Percentiles rank a stretch among this genome's conserved stretches.
These are phyloP conservation scores for Cordylochernes scorpioides DNA, from an alignment of 2,888 invertebrate genomes.

Conservation along the genomic window DNA sequence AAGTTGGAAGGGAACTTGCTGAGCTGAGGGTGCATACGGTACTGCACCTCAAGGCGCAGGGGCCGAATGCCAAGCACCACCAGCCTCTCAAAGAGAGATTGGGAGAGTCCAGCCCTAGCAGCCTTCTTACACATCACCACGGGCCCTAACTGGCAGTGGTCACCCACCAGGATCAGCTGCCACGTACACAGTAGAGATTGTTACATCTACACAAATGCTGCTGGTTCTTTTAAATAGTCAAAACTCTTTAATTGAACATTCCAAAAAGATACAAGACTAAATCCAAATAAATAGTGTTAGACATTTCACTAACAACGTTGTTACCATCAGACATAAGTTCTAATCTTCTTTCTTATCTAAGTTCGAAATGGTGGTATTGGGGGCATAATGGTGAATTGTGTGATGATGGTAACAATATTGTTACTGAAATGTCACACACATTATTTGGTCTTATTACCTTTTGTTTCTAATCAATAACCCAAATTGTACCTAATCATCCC, in stretches of 20 bases:
- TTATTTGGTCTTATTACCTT: too few species aligned
- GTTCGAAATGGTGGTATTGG: too few species aligned
- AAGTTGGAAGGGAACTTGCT: constrained; percentile 95
- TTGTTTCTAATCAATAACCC: too few species aligned
- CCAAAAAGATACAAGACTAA: background rate
- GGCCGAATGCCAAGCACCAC: constrained; percentile 91
- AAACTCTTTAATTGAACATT: background rate
- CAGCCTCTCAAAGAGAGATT: constrained; percentile 83
- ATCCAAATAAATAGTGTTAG: background rate
- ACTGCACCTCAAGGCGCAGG: constrained; percentile 85
- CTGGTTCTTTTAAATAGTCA: too few species aligned
- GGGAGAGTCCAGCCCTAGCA: constrained; percentile 79
- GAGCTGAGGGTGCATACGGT: constrained; percentile 94
- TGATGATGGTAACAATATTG: too few species aligned
- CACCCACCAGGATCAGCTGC: constrained; percentile 73
- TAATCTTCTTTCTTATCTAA: too few species aligned
- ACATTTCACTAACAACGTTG: too few species aligned
- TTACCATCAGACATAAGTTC: too few species aligned
- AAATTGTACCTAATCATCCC: too few species aligned
- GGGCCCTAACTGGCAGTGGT: constrained; percentile 94
- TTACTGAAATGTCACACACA: too few species aligned
- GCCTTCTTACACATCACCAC: constrained; percentile 99
- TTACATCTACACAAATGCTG: too few species aligned
- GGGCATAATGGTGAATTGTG: too few species aligned
- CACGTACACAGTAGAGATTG: constrained; percentile 9